These are phyloP conservation scores for Caenorhabditis elegans DNA, from an alignment of 1,140 invertebrate species.

Conservation along the genomic window DNA sequence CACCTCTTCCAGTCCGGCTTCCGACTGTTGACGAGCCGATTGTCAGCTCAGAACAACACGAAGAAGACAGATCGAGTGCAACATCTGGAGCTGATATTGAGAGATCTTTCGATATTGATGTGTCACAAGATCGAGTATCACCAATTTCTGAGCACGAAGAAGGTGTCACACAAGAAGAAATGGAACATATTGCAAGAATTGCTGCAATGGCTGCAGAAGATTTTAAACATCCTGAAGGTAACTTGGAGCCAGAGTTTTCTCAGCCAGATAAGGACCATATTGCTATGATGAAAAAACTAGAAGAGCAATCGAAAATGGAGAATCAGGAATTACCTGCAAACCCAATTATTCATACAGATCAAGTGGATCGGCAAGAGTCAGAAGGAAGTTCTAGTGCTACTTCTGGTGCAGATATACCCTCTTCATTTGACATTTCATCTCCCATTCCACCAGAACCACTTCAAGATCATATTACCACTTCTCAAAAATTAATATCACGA, in stretches of 20 bases:
- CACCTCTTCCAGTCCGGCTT: too few species aligned
- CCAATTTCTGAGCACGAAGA: background rate
- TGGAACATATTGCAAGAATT: conserved; percentile 30
- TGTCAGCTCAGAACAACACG: too few species aligned
- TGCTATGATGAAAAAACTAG: background rate
- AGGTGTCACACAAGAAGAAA: conserved; percentile 17
- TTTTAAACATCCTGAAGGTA: background rate
- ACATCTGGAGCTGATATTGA: background rate
- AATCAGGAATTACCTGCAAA: background rate
- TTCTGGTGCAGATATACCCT: conserved; percentile 2
- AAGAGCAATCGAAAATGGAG: background rate
- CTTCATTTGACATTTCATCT: conserved; percentile 13
- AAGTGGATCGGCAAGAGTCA: background rate
- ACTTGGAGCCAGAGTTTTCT: too few species aligned
- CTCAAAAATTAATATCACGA: background rate
- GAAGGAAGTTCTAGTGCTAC: background rate
- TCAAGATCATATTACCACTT: background rate
- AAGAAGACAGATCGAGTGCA: conserved; percentile 3
- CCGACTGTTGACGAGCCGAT: background rate
- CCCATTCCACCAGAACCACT: background rate
- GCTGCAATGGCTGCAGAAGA: background rate
- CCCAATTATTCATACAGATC: background rate
- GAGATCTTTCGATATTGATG: background rate
- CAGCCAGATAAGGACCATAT: background rate
- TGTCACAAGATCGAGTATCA: background rate